phyloP scores from a whole-genome alignment of 2,113 vertebrate genomes.

The Amphilophus citrinellus region DNA sequence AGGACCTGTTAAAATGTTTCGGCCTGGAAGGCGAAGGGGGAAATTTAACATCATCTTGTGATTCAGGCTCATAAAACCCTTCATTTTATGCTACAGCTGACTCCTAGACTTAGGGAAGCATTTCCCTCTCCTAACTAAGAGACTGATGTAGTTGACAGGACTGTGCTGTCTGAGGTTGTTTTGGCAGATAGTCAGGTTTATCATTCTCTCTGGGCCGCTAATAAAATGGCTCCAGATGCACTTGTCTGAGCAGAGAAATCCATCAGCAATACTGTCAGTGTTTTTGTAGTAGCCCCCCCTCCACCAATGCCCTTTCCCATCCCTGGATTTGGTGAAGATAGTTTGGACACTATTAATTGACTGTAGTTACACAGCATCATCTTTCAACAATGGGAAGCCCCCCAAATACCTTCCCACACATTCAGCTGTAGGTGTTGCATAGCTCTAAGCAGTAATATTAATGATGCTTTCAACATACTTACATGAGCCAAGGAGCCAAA shows the following conservation, averaged over 20 bases:
- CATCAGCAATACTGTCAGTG: background rate
- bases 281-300: background rate
- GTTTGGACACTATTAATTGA: background rate
- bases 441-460: background rate
- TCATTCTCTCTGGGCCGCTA: constrained; percentile 28
- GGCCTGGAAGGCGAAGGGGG: constrained; percentile 28
- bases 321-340: background rate
- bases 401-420: background rate
- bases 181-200: constrained; percentile 19
- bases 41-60: constrained; percentile 38
- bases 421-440: background rate
- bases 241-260: constrained; percentile 2
- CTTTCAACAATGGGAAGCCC: background rate
- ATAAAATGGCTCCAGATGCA: constrained; percentile 27
- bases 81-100: constrained; percentile 6
- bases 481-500: background rate
- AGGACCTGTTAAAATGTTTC: constrained; percentile 35
- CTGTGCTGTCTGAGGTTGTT: constrained; percentile 14
- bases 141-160: constrained; percentile 28
- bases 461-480: background rate
- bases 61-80: constrained; percentile 4
- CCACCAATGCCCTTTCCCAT: background rate
- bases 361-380: background rate
- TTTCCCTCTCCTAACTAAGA: constrained; percentile 5
- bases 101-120: constrained; percentile 13